Conservation (phyloP, 2,113 vertebrate species). For the Gulo gulo region DNA sequence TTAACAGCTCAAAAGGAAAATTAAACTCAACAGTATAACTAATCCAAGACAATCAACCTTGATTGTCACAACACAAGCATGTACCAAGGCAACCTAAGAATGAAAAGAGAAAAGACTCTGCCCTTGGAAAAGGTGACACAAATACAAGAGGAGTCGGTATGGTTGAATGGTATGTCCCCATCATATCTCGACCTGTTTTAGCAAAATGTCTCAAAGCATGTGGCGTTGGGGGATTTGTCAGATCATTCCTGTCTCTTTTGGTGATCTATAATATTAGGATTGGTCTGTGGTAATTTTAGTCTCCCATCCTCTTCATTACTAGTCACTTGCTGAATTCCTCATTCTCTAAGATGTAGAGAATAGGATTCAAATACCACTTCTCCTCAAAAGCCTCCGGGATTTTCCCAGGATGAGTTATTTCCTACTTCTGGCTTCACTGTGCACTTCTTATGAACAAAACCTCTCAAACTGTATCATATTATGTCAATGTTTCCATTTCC, state of each 20-base stretch:
- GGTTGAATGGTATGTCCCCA: background rate
- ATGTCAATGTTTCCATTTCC: background rate
- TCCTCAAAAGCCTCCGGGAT: background rate
- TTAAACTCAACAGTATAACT: conserved; percentile 55
- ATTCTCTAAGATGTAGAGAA: background rate
- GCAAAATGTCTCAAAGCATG: background rate
- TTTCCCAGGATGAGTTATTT: background rate
- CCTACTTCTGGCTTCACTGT: background rate
- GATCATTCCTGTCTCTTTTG: background rate
- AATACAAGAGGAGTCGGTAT: background rate
- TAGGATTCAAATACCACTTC: background rate
- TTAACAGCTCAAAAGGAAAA: conserved; percentile 64
- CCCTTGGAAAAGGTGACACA: conserved; percentile 25
- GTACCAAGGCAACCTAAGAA: conserved; percentile 43
- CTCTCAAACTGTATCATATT: background rate
- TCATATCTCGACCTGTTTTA: background rate
- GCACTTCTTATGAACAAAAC: background rate
- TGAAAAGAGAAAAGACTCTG: conserved; percentile 8
- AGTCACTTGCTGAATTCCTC: background rate
- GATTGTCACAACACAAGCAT: conserved; percentile 33
- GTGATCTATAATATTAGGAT: background rate
- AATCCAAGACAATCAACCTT: conserved; percentile 67
- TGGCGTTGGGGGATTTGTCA: background rate
- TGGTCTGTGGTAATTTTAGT: background rate
- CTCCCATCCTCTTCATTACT: background rate